A percentile compares a stretch with the other conserved stretches of the same genome.
Conservation (phyloP, 2,797 vertebrate genomes). For the Ateles fusciceps region DNA sequence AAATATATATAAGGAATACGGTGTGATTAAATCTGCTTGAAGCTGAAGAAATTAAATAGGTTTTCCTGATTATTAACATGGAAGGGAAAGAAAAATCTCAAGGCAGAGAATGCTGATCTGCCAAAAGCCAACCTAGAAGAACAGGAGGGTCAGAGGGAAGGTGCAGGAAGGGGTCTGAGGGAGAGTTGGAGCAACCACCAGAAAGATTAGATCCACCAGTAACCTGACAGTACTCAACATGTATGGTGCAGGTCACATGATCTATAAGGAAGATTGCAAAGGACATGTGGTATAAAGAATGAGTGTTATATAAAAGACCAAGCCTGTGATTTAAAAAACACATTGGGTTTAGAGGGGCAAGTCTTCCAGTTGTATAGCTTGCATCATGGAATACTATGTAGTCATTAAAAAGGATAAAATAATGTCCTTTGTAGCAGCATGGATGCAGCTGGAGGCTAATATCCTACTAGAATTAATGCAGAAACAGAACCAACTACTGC, state of each 20-base stretch:
- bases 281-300: neutral
- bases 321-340: neutral
- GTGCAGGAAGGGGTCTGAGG: neutral
- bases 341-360: neutral
- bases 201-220: neutral
- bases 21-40: neutral
- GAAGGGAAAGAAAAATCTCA: neutral
- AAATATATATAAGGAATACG: neutral
- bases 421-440: neutral
- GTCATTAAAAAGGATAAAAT: neutral
- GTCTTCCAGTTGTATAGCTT: neutral
- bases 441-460: neutral
- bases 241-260: rapidly evolving
- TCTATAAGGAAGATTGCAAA: neutral
- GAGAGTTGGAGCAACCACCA: neutral
- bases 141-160: neutral
- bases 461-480: neutral
- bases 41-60: neutral
- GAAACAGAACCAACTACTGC: neutral
- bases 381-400: neutral
- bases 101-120: neutral
- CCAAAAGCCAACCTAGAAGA: no score
- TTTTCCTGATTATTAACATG: neutral
- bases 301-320: neutral
- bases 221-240: neutral